phyloP scores from a whole-genome alignment of 2,797 vertebrate species.

The Falco novaeseelandiae region DNA sequence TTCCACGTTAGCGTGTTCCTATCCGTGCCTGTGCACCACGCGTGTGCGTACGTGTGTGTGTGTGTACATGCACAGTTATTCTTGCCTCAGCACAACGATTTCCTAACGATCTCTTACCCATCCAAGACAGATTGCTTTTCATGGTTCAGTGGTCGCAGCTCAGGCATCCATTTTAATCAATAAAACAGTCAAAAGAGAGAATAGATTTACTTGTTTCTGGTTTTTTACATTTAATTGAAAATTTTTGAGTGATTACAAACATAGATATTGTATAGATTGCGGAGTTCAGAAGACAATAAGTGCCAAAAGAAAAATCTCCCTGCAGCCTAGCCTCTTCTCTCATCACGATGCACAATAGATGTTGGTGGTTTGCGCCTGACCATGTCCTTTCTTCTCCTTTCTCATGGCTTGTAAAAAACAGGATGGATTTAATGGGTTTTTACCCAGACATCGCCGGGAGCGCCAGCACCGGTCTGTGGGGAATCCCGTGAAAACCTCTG shows the following conservation, averaged over 20 bases:
- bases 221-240: conserved; percentile 82
- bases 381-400: not conserved
- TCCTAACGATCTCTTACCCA: conserved; percentile 82
- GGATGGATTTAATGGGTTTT: conserved; percentile 32
- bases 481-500: not conserved
- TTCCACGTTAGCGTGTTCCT: not conserved
- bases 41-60: not conserved
- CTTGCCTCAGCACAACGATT: conserved; percentile 76
- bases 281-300: conserved; percentile 61
- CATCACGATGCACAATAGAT: not conserved
- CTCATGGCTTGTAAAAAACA: not conserved
- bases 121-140: conserved; percentile 84
- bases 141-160: conserved; percentile 75
- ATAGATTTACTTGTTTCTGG: conserved; percentile 80
- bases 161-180: conserved; percentile 84
- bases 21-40: not conserved
- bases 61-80: conserved; percentile 58
- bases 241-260: conserved; percentile 77
- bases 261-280: conserved; percentile 62
- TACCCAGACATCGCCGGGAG: not conserved
- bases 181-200: conserved; percentile 82
- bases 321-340: not conserved
- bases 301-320: conserved; percentile 25
- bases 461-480: not conserved
- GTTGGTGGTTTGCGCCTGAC: not conserved